Evolutionary conservation across 2,113 vertebrate species (phyloP).

Genomic region (Neolamprologus fasciatus): DNA sequence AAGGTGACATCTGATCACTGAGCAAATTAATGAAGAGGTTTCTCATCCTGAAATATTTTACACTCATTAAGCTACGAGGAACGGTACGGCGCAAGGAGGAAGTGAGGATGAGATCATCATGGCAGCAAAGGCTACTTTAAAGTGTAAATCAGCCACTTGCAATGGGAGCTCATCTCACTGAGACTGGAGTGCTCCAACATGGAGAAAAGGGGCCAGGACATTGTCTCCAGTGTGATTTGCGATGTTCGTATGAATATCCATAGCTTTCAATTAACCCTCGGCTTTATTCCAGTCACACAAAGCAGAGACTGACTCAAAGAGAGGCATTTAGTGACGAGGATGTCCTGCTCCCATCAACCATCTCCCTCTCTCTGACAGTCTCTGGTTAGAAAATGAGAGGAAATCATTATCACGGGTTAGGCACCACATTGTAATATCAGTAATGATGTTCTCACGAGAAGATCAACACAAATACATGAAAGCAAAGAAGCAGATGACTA

Average conservation of each 20-base stretch:
- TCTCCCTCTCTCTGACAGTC: background rate
- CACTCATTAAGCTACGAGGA: background rate
- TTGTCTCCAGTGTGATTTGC: conserved; percentile 64
- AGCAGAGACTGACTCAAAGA: conserved; percentile 59
- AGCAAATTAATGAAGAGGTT: background rate
- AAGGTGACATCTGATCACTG: conserved; percentile 3
- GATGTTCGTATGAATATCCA: conserved; percentile 66
- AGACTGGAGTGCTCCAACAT: conserved; percentile 30
- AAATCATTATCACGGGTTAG: conserved; percentile 52
- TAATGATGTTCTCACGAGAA: conserved; percentile 44
- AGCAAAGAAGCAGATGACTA: background rate
- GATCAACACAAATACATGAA: conserved; percentile 29
- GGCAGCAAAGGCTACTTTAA: conserved; percentile 55
- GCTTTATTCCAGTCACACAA: conserved; percentile 65
- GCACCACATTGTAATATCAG: conserved; percentile 43
- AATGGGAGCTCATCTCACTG: conserved; percentile 17
- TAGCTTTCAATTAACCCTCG: conserved; percentile 58
- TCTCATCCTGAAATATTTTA: background rate
- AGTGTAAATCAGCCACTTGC: conserved; percentile 67
- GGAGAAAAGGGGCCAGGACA: conserved; percentile 36
- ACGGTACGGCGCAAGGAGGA: background rate
- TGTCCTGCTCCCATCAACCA: background rate
- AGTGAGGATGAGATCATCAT: conserved; percentile 13
- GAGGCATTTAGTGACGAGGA: conserved; percentile 17
- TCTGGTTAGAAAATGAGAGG: conserved; percentile 39